phyloP scores from a whole-genome alignment of 2,888 invertebrate species.

The Eulithis testata region DNA sequence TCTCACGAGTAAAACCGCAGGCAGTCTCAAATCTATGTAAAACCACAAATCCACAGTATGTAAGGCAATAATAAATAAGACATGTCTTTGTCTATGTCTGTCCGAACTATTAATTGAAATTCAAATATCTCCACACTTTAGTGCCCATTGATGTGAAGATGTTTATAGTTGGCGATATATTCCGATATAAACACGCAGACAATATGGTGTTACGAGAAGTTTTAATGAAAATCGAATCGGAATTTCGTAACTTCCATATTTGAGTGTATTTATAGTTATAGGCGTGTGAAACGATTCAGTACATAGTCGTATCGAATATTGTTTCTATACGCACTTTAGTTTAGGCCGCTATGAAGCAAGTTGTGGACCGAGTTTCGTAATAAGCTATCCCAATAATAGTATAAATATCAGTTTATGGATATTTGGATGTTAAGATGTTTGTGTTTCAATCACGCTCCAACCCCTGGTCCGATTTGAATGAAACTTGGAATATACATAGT shows the following conservation, averaged over 20 bases:
- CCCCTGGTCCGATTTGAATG: too few relatives aligned
- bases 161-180: conserved; percentile 11
- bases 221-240: conserved; percentile 30
- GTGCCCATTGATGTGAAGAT: conserved; percentile 1
- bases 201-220: conserved; percentile 26
- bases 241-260: conserved; percentile 31
- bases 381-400: too few relatives aligned
- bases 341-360: too few relatives aligned
- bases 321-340: conserved; percentile 21
- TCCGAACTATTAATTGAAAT: conserved; percentile 1
- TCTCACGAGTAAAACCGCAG: too few relatives aligned
- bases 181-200: conserved; percentile 9
- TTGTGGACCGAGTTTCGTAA: too few relatives aligned
- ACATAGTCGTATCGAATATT: conserved; percentile 35
- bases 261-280: conserved; percentile 22
- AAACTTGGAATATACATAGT: too few relatives aligned
- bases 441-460: too few relatives aligned
- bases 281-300: conserved; percentile 39
- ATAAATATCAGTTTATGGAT: too few relatives aligned
- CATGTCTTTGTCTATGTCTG: neutral
- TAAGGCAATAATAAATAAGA: neutral
- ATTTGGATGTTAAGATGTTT: too few relatives aligned
- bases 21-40: too few relatives aligned
- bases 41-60: neutral
- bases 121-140: neutral